A percentile compares a stretch with the other conserved stretches of the same genome.
phyloP scores from a whole-genome alignment of 2,113 vertebrate genomes.

The Suncus etruscus region DNA sequence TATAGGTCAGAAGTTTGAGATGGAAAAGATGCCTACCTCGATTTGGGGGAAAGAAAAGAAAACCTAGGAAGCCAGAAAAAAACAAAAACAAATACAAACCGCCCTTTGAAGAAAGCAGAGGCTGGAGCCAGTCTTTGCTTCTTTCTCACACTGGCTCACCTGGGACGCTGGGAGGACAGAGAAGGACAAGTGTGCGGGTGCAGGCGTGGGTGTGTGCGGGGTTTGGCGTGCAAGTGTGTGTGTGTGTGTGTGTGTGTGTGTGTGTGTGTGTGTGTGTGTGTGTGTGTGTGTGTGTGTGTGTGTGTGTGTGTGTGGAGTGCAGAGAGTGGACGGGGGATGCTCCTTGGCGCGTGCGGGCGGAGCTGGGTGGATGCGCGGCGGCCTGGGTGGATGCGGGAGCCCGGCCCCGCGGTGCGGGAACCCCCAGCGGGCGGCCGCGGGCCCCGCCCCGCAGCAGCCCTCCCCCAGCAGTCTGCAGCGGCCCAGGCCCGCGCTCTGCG shows the following conservation, averaged over 20 bases:
- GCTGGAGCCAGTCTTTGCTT: too few relatives aligned
- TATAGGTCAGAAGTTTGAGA: too few relatives aligned
- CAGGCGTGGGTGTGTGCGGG: background rate
- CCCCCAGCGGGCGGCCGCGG: background rate
- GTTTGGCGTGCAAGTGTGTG: background rate
- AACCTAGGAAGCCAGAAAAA: background rate
- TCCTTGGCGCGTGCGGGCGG: background rate
- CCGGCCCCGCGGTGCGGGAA: background rate
- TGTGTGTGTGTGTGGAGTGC: background rate
- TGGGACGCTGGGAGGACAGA: too few relatives aligned
- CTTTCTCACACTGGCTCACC: too few relatives aligned
- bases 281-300: background rate
- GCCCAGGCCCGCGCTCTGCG: constrained; percentile 42
- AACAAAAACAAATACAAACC: background rate
- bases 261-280: too few relatives aligned
- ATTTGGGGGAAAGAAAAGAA: background rate
- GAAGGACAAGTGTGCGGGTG: background rate
- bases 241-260: background rate
- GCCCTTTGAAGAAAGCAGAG: background rate
- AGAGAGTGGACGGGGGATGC: too few relatives aligned
- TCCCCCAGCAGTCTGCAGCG: background rate
- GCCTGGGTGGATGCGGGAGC: background rate
- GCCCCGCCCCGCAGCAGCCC: background rate
- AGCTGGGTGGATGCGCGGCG: background rate
- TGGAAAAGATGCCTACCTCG: background rate